A percentile compares a stretch with the other conserved stretches of the same genome.
phyloP scores from a whole-genome alignment of 1,140 invertebrate genomes.

The Pachypeltis micranthus region DNA sequence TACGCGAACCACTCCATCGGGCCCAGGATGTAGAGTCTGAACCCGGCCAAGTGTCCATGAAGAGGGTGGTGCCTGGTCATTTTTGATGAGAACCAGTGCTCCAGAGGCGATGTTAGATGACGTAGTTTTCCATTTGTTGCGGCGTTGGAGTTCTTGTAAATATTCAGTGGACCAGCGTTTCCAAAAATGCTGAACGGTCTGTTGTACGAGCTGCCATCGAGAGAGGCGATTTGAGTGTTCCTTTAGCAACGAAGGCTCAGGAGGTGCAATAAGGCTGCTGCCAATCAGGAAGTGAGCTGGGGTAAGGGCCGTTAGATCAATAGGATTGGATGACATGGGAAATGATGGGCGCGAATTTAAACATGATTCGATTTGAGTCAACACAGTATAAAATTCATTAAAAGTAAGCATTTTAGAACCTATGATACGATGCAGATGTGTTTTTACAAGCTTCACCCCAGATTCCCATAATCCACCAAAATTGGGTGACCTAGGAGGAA shows the following conservation, averaged over 20 bases:
- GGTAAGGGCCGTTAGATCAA: conserved; percentile 1
- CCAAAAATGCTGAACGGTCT: conserved; percentile 29
- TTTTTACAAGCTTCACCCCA: conserved; percentile 28
- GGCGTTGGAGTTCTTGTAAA: conserved; percentile 11
- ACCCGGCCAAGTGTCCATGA: conserved; percentile 9
- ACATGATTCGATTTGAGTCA: conserved; percentile 10
- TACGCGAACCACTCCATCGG: conserved; percentile 8
- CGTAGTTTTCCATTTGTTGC: conserved; percentile 17
- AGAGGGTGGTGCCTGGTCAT: conserved; percentile 9
- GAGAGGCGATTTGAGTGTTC: conserved; percentile 11
- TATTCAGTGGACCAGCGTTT: conserved; percentile 23
- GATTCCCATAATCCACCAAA: conserved; percentile 27
- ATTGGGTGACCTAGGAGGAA: conserved; percentile 13
- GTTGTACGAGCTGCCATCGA: conserved; percentile 25
- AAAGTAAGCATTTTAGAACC: neutral
- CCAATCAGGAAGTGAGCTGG: conserved; percentile 13
- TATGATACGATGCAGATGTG: conserved; percentile 21
- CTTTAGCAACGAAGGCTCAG: neutral
- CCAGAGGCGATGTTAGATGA: conserved; percentile 4
- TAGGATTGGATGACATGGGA: conserved; percentile 10
- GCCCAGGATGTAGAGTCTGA: neutral
- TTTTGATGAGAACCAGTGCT: conserved; percentile 6
- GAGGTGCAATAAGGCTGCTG: neutral
- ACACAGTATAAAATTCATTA: conserved; percentile 2
- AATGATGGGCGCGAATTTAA: conserved; percentile 18